phyloP scores from a whole-genome alignment of 2,888 invertebrate species.

The Brachyopa scutellaris region DNA sequence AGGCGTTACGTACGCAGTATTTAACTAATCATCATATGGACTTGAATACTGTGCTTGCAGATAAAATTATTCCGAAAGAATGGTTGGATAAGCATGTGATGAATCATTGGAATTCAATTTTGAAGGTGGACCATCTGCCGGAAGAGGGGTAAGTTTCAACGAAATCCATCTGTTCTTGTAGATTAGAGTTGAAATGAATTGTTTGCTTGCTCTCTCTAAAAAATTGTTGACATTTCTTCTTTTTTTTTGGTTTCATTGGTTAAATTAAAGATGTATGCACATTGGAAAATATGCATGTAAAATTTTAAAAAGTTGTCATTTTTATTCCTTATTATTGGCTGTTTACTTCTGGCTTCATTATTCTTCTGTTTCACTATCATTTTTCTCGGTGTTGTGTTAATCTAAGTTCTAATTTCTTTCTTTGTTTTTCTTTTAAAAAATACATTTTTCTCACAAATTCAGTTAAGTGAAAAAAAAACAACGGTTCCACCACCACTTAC shows the following conservation, averaged over 20 bases:
- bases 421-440: too few relatives aligned
- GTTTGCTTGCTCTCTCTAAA: slow-evolving; percentile 4
- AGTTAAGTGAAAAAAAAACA: too few relatives aligned
- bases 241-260: slow-evolving; percentile 1
- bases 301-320: not conserved
- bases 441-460: too few relatives aligned
- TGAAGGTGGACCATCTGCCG: slow-evolving; percentile 87
- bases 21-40: slow-evolving; percentile 88
- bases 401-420: too few relatives aligned
- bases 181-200: not conserved
- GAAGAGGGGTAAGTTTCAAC: slow-evolving; percentile 85
- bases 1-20: slow-evolving; percentile 86
- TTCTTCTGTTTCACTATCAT: too few relatives aligned
- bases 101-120: slow-evolving; percentile 87
- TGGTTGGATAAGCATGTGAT: slow-evolving; percentile 87
- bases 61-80: slow-evolving; percentile 86
- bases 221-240: not conserved
- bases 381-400: too few relatives aligned
- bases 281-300: not conserved
- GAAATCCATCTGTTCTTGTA: not conserved
- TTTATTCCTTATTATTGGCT: not conserved
- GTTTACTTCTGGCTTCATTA: not conserved
- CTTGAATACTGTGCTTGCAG: slow-evolving; percentile 86
- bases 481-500: too few relatives aligned
- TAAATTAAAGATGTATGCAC: slow-evolving; percentile 3